Evolutionary conservation across 1,140 invertebrate species (phyloP).

Genomic region (Trissolcus basalis): DNA sequence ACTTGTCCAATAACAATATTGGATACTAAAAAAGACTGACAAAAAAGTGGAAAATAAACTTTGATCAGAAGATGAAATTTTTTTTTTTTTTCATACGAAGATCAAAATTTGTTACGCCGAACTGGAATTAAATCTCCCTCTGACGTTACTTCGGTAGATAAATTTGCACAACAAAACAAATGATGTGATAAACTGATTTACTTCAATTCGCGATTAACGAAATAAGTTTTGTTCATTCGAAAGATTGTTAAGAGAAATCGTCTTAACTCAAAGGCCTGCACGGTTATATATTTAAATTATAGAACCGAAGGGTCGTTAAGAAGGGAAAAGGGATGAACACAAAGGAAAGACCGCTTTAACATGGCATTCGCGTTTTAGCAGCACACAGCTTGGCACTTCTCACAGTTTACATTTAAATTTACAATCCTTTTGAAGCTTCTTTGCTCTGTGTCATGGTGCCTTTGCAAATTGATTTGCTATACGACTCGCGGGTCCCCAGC

Average conservation of each 20-base stretch:
- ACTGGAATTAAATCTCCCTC: too few relatives aligned
- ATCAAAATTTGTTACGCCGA: too few relatives aligned
- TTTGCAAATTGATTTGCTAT: constrained; percentile 67
- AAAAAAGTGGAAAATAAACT: too few relatives aligned
- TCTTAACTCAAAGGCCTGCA: constrained; percentile 19
- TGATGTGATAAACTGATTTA: not conserved
- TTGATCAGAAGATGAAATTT: too few relatives aligned
- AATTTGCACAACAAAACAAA: not conserved
- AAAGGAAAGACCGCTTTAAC: constrained; percentile 20
- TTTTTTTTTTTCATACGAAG: too few relatives aligned
- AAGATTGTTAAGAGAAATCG: not conserved
- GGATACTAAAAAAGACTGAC: too few relatives aligned
- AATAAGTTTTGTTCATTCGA: not conserved
- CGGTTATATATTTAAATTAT: constrained; percentile 62
- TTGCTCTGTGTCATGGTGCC: constrained; percentile 48
- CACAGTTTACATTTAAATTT: constrained; percentile 70
- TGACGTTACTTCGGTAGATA: too few relatives aligned
- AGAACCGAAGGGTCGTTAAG: constrained; percentile 23
- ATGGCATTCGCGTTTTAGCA: constrained; percentile 22
- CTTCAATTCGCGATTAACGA: not conserved
- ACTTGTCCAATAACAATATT: too few relatives aligned
- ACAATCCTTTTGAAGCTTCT: constrained; percentile 54
- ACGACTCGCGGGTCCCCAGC: constrained; percentile 38
- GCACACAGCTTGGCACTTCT: constrained; percentile 35
- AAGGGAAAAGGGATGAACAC: constrained; percentile 3